These are phyloP conservation scores for Hypolimnas misippus DNA, from an alignment of 2,888 invertebrate genomes.

Conservation along the genomic window DNA sequence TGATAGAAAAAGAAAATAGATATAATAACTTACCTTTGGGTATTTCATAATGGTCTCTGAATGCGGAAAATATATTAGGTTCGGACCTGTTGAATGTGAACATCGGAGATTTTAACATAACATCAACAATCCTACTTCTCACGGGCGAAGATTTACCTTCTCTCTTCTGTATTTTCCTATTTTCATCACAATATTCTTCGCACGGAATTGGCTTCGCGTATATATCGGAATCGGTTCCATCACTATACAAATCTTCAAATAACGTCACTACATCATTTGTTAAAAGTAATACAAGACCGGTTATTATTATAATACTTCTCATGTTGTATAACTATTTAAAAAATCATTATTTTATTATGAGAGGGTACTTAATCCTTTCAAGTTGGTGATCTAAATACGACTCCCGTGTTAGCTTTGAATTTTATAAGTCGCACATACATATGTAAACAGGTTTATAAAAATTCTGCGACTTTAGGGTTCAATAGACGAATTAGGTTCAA, in stretches of 20 bases:
- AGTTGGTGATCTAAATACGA: background rate
- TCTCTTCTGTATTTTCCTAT: constrained; percentile 45
- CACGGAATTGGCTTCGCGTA: constrained; percentile 55
- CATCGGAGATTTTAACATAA: constrained; percentile 62
- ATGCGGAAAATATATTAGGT: constrained; percentile 58
- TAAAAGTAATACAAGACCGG: background rate
- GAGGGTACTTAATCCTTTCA: background rate
- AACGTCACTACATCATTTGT: background rate
- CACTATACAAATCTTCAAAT: constrained; percentile 43
- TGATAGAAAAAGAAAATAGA: too few relatives aligned
- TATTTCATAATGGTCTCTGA: constrained; percentile 66
- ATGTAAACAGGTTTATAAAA: background rate
- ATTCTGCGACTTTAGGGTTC: background rate
- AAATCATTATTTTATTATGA: background rate
- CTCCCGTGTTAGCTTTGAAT: background rate
- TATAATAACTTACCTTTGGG: constrained; percentile 61
- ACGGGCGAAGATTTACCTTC: constrained; percentile 45
- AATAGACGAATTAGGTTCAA: background rate
- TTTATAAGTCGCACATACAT: background rate
- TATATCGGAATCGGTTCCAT: constrained; percentile 48
- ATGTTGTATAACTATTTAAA: background rate
- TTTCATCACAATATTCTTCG: constrained; percentile 47
- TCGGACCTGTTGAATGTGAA: constrained; percentile 54
- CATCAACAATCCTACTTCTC: constrained; percentile 63
- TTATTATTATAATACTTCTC: background rate